A percentile compares a stretch with the other conserved stretches of the same genome.
Conservation (phyloP, 2,797 vertebrate genomes). For the Ateles fusciceps region DNA sequence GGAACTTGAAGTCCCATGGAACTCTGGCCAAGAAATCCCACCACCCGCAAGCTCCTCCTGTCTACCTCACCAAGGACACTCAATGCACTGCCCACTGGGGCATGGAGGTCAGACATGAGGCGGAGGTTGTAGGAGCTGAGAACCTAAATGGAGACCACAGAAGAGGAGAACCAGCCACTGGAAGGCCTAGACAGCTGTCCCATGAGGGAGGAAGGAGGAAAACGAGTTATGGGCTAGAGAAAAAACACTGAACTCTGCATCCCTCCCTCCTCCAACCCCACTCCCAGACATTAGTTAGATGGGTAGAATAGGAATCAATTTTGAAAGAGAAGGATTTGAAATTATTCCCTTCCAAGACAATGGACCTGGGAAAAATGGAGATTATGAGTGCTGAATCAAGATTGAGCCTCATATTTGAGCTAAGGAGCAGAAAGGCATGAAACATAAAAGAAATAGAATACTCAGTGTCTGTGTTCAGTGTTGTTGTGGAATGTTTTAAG, state of each 20-base stretch:
- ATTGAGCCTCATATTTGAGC: neutral
- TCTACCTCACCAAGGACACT: neutral
- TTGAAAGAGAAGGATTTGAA: neutral
- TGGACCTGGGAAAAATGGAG: neutral
- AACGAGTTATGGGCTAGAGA: neutral
- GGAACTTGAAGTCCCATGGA: neutral
- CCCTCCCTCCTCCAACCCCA: neutral
- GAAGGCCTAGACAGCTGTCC: no score
- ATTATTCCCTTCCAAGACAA: neutral
- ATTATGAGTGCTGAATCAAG: neutral
- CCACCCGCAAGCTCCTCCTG: no score
- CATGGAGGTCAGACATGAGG: neutral
- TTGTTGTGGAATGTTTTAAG: neutral
- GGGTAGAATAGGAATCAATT: neutral
- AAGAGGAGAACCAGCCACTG: neutral
- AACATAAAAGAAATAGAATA: neutral
- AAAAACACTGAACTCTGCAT: fast-evolving
- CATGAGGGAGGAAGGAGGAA: neutral
- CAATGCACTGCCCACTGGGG: fast-evolving
- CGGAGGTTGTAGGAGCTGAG: neutral
- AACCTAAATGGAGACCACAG: neutral
- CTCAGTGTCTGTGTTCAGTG: neutral
- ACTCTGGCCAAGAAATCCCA: neutral
- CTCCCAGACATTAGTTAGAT: neutral
- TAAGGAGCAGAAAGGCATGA: neutral